A percentile compares a stretch with the other conserved stretches of the same genome.
Evolutionary conservation across 2,113 vertebrate genomes (phyloP).

Genomic region (Puffinus mauretanicus): DNA sequence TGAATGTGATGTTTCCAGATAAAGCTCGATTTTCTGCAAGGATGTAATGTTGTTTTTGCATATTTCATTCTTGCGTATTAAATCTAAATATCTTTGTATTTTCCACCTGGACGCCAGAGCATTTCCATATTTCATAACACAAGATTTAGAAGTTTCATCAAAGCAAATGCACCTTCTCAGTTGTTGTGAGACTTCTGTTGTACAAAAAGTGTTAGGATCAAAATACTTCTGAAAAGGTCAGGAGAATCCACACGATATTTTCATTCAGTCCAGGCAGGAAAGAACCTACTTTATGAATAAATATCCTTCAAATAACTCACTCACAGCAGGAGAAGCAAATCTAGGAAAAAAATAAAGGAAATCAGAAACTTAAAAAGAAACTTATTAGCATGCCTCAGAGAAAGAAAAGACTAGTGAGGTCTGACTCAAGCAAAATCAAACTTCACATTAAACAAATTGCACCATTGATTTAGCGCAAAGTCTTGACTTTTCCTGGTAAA

Average conservation of each 20-base stretch:
- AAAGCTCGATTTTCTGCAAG: neutral
- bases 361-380: slow-evolving; percentile 3
- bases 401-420: neutral
- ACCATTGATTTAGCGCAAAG: slow-evolving; percentile 21
- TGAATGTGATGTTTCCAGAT: neutral
- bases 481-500: slow-evolving; percentile 24
- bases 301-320: slow-evolving; percentile 20
- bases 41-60: neutral
- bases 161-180: neutral
- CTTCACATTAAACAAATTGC: slow-evolving; percentile 47
- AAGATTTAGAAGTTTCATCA: slow-evolving; percentile 15
- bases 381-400: neutral
- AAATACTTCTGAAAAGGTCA: slow-evolving; percentile 41
- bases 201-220: neutral
- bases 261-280: neutral
- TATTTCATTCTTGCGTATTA: neutral
- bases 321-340: slow-evolving; percentile 14
- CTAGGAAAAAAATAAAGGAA: neutral
- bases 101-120: neutral
- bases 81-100: neutral
- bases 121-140: slow-evolving; percentile 40
- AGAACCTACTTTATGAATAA: slow-evolving; percentile 39
- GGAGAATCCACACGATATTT: slow-evolving; percentile 12
- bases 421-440: slow-evolving; percentile 22
- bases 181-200: neutral